Evolutionary conservation across 2,113 vertebrate species (phyloP), one percentile per base, ranked within the genome.

Genomic region (Tyrannus savana): DNA sequence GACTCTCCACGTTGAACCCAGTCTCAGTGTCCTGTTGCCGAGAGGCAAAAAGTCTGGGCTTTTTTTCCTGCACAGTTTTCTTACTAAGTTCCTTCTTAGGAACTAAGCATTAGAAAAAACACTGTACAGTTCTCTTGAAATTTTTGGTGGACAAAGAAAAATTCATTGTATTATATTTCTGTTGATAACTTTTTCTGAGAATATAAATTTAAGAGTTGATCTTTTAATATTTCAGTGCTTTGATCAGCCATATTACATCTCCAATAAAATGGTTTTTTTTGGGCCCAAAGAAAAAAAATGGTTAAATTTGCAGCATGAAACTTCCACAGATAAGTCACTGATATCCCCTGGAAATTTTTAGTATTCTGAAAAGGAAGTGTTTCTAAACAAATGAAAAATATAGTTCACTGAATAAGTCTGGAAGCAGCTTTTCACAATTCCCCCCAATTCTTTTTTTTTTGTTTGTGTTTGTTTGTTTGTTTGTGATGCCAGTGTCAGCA

Each of bases 301-400:
- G 69, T 91, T 93, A 92, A 95, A 81, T 90, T 82, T 53, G 56
- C 72, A 92, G 77, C 59, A 81, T 73, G 35, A 88, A 88, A 77
- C 88, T 82, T 87, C 73, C 58, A 12, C 55, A 53, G 60, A 44
- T 92, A 90, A 86, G 52, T 93, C 88, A 90, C 41, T 46, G 49
- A 60, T 53, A 75, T 67, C 90, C 44, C 74, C n/a, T 93, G 92
- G 76, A 92, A 88, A 71, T 69, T 86, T 62, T 95, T 44, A 79
- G 72, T 75, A 19, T 93, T 60, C 66, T 83, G 72, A 67, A 91
- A 83, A 93, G 79, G 75, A 90, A 94, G 71, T 75, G 56, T 78
- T 91, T 88, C 91, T 55, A 90, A 92, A 84, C 35, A 80, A 63
- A 39, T 63, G 55, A 44, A 88, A 87, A 93, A 63, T 42, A 35